Evolutionary conservation across 2,797 vertebrate species (phyloP).

Genomic region (Mormyrus hasselquistii): DNA sequence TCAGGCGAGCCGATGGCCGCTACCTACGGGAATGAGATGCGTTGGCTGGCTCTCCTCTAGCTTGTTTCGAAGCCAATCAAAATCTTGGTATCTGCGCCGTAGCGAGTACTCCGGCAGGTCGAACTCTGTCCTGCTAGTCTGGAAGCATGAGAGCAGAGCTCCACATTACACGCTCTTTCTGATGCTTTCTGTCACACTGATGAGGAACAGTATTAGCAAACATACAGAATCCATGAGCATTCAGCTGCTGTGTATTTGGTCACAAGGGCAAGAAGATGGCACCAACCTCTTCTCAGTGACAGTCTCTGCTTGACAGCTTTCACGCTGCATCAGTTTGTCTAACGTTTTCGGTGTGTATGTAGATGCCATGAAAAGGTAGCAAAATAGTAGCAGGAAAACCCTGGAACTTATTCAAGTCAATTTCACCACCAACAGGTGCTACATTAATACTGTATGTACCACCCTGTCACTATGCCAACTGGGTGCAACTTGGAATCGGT

Average conservation of each 20-base stretch:
- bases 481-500: not conserved
- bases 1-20: not conserved
- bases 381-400: not conserved
- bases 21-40: slow-evolving; percentile 94
- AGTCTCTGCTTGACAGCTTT: not conserved
- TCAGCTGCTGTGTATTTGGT: not conserved
- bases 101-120: slow-evolving; percentile 90
- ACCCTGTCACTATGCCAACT: not conserved
- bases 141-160: slow-evolving; percentile 22
- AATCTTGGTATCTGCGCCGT: slow-evolving; percentile 92
- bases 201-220: not conserved
- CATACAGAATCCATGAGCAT: not conserved
- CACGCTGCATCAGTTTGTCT: not conserved
- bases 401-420: not conserved
- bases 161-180: not conserved
- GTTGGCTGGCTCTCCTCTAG: slow-evolving; percentile 96
- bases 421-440: not conserved
- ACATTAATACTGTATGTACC: not conserved
- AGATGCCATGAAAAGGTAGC: not conserved
- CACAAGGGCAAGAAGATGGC: not conserved
- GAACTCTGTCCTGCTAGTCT: slow-evolving; percentile 91
- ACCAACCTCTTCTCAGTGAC: not conserved
- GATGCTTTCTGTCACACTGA: not conserved
- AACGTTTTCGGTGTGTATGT: not conserved
- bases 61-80: slow-evolving; percentile 91